Base-by-base conservation (phyloP, 2,888 invertebrate genomes). In the Yponomeuta malinellus region DNA sequence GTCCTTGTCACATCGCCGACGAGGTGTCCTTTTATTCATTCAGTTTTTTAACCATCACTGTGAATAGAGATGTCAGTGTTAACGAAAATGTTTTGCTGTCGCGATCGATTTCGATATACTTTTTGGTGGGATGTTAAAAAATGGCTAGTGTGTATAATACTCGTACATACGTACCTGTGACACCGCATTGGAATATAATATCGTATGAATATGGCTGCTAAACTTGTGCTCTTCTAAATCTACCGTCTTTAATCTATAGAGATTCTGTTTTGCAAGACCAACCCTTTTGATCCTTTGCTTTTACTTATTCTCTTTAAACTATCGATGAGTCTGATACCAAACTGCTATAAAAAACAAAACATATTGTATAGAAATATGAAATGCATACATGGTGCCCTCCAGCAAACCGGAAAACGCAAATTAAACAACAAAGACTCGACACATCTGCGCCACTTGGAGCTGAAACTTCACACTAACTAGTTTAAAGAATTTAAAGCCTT, bases 321-420 rank as follows among this genome's bases (percentile, higher is more conserved):
- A 43, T 43, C 43, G 43, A 8, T 43, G 43, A 43, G 43, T 8
- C 43, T 43, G 43, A 43, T 43, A 43, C 5, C 43, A 43, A 43
- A 43, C 43, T 43, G 43, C 43, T 15, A 59, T 59, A 59, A 59
- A 59, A 12, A 12, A 59, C 52, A 59, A 59, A 15, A 15, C 3
- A 15, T 12, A 15, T 12, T 59, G 52, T 59, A 59, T 15, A 15
- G 15, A 59, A 59, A 59, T 59, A 59, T 59, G 52, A 59, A 59
- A 59, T 59, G 52, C 15, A 59, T 59, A 63, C 64, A 8, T 10
- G 31, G 64, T n/a, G 68, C 68, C 2, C 68, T 81, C 79, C 90
- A 89, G 74, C 89, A 87, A 86, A 87, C 90, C 89, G 90, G 91
- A 90, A 91, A 87, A 86, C 88, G 88, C 89, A 87, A 90, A 90